Conservation (phyloP, 1,140 invertebrate species). For the Microplitis mediator region DNA sequence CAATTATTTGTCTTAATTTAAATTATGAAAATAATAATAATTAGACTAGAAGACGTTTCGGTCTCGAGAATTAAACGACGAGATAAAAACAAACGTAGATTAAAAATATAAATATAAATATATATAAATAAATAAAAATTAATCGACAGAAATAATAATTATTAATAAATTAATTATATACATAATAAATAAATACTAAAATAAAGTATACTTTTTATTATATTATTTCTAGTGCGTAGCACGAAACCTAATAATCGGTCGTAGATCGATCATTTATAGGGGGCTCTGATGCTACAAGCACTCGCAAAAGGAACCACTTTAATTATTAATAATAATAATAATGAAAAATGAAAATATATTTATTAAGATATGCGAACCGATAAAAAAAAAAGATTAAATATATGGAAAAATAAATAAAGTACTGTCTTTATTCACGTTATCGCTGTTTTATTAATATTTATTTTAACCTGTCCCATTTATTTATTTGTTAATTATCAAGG, state of each 20-base stretch:
- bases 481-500: not conserved
- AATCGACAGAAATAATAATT: not conserved
- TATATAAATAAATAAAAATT: too few relatives aligned
- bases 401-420: conserved; percentile 50
- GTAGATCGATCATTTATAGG: conserved; percentile 36
- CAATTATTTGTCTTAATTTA: too few relatives aligned
- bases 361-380: conserved; percentile 52
- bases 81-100: too few relatives aligned
- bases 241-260: conserved; percentile 33
- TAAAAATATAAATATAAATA: too few relatives aligned
- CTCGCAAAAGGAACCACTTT: conserved; percentile 45
- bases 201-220: conserved; percentile 7
- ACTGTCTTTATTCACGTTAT: conserved; percentile 56
- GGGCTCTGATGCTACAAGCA: conserved; percentile 42
- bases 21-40: too few relatives aligned
- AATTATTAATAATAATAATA: conserved; percentile 34
- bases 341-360: conserved; percentile 48
- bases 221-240: conserved; percentile 6
- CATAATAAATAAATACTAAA: not conserved
- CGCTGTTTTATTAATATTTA: conserved; percentile 24
- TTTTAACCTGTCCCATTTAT: conserved; percentile 15
- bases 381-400: conserved; percentile 38
- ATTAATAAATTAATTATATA: not conserved
- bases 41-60: too few relatives aligned
- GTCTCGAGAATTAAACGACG: too few relatives aligned